Evolutionary conservation across 2,888 invertebrate species (phyloP).

Genomic region (Acronicta aceris): DNA sequence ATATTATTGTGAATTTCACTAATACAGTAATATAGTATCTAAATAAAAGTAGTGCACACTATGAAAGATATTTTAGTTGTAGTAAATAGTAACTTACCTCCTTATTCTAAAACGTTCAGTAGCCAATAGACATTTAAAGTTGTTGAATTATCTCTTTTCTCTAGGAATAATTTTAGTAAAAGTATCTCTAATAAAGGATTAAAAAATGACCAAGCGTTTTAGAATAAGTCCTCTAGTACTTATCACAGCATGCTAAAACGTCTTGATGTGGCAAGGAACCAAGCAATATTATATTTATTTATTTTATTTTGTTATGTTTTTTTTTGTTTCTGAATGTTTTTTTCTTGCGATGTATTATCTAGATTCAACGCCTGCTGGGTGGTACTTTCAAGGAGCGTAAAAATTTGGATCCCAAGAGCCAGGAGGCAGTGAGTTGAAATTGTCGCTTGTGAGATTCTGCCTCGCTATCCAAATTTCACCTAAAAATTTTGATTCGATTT

Average conservation of each 20-base stretch:
- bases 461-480: slow-evolving; percentile 36
- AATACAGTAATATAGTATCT: slow-evolving; percentile 8
- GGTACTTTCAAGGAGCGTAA: slow-evolving; percentile 91
- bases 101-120: too few relatives aligned
- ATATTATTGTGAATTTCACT: neutral
- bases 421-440: slow-evolving; percentile 91
- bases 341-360: slow-evolving; percentile 74
- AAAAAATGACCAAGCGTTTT: too few relatives aligned
- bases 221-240: neutral
- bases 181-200: too few relatives aligned
- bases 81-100: neutral
- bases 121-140: too few relatives aligned
- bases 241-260: slow-evolving; percentile 27
- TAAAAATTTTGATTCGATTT: slow-evolving; percentile 54
- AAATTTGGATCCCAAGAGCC: slow-evolving; percentile 91
- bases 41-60: slow-evolving; percentile 1
- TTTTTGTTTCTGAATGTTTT: slow-evolving; percentile 69
- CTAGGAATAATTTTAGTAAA: too few relatives aligned
- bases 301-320: slow-evolving; percentile 54
- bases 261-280: slow-evolving; percentile 59
- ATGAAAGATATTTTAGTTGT: slow-evolving; percentile 4
- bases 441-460: slow-evolving; percentile 59
- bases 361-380: slow-evolving; percentile 93
- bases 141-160: too few relatives aligned
- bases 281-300: slow-evolving; percentile 49